phyloP scores from a whole-genome alignment of 2,888 invertebrate species.

The Bedellia somnulentella region DNA sequence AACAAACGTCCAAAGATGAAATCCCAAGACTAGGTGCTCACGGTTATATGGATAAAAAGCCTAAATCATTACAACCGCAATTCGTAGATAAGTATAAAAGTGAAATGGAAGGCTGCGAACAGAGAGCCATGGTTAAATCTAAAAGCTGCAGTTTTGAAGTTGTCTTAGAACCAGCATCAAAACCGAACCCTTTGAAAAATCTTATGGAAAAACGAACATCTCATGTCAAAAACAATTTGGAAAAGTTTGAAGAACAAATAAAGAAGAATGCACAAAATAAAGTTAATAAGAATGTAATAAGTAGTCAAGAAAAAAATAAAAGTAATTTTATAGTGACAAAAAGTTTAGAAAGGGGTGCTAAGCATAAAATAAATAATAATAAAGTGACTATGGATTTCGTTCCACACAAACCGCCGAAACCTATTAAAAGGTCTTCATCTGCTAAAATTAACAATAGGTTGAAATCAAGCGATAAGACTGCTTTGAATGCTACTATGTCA shows the following conservation, averaged over 20 bases:
- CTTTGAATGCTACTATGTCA: slow-evolving; percentile 45
- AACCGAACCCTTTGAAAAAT: slow-evolving; percentile 47
- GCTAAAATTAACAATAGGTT: slow-evolving; percentile 58
- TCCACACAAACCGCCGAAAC: slow-evolving; percentile 75
- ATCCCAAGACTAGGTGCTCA: slow-evolving; percentile 61
- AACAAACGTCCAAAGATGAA: slow-evolving; percentile 49
- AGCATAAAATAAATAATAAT: slow-evolving; percentile 39
- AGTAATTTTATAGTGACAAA: slow-evolving; percentile 45
- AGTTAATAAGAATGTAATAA: slow-evolving; percentile 36
- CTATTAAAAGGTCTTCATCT: slow-evolving; percentile 68
- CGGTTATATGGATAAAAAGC: slow-evolving; percentile 54
- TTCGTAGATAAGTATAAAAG: slow-evolving; percentile 44
- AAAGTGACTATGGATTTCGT: slow-evolving; percentile 62
- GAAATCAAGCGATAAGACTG: slow-evolving; percentile 43
- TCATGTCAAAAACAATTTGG: slow-evolving; percentile 59
- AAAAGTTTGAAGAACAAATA: slow-evolving; percentile 63
- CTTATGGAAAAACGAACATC: slow-evolving; percentile 49
- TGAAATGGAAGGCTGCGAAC: slow-evolving; percentile 46
- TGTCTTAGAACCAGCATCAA: slow-evolving; percentile 48
- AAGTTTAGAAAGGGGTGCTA: slow-evolving; percentile 47
- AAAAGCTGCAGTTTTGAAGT: slow-evolving; percentile 58
- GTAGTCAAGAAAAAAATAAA: slow-evolving; percentile 45
- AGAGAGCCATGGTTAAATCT: slow-evolving; percentile 44
- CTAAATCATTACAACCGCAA: slow-evolving; percentile 44
- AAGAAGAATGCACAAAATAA: slow-evolving; percentile 41